Evolutionary conservation across 1,140 invertebrate genomes (phyloP).

Genomic region (Drosophila rhopaloa): DNA sequence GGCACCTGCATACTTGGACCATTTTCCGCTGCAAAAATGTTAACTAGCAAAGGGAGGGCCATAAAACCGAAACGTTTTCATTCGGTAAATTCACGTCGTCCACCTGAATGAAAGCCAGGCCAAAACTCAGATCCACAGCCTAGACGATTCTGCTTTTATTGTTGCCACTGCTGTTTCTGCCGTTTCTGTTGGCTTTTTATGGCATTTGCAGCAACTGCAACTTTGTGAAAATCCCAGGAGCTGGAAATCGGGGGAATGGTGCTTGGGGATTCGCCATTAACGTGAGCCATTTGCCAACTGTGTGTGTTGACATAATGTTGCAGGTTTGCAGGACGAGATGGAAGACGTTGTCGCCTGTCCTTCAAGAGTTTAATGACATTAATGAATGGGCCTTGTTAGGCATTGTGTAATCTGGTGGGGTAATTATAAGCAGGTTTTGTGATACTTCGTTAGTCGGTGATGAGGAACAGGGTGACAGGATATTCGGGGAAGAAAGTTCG

Average conservation of each 20-base stretch:
- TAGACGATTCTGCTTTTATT: conserved; percentile 41
- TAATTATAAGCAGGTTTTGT: conserved; percentile 69
- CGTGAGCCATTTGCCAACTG: conserved; percentile 55
- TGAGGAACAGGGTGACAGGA: conserved; percentile 11
- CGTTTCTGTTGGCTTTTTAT: conserved; percentile 61
- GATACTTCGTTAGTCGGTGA: conserved; percentile 24
- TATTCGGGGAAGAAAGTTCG: neutral
- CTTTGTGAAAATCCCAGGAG: conserved; percentile 43
- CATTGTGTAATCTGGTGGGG: conserved; percentile 69
- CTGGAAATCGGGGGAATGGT: neutral
- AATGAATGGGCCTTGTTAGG: conserved; percentile 74
- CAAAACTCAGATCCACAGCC: conserved; percentile 32
- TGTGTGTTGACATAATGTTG: conserved; percentile 72
- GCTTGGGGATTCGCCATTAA: conserved; percentile 47
- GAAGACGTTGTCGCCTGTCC: conserved; percentile 46
- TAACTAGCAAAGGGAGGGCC: conserved; percentile 47
- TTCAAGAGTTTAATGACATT: conserved; percentile 71
- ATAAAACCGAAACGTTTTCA: conserved; percentile 54
- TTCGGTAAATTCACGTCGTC: conserved; percentile 52
- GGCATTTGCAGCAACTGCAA: conserved; percentile 71
- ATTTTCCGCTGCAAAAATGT: conserved; percentile 65
- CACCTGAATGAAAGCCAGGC: conserved; percentile 23
- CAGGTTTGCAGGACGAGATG: conserved; percentile 47
- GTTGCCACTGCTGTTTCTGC: conserved; percentile 37
- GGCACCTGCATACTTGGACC: conserved; percentile 49